phyloP scores from a whole-genome alignment of 2,113 vertebrate genomes.

The Chaetorhynchus papuensis region DNA sequence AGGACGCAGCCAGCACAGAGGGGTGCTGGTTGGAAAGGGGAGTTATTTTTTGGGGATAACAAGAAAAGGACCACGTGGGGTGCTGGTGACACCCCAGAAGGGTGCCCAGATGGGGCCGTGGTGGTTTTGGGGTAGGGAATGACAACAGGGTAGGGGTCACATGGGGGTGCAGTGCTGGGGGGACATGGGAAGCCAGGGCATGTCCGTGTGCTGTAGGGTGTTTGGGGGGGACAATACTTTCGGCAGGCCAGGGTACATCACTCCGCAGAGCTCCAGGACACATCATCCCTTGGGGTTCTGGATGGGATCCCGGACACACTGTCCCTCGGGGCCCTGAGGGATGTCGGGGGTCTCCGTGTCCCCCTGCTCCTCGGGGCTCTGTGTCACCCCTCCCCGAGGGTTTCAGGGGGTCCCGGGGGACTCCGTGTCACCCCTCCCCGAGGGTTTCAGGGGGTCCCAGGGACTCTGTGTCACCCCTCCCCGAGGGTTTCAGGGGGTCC shows the following conservation, averaged over 20 bases:
- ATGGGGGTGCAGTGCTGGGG: not conserved
- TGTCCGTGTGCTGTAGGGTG: not conserved
- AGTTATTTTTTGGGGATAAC: fast-evolving
- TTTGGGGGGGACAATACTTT: not conserved
- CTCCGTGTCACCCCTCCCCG: not conserved
- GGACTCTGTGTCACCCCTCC: not conserved
- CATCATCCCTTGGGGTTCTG: not conserved
- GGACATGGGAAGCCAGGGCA: not conserved
- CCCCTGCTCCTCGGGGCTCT: not conserved
- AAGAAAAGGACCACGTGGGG: too few species aligned
- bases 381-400: not conserved
- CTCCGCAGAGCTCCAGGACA: not conserved
- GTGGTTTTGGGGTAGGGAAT: not conserved
- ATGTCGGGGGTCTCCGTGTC: not conserved
- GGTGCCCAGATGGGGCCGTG: not conserved
- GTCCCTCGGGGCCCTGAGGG: not conserved
- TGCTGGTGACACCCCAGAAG: not conserved
- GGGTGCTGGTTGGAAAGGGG: not conserved
- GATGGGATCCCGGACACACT: not conserved
- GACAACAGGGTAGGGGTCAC: not conserved
- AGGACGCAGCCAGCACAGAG: not conserved
- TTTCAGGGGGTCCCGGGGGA: not conserved
- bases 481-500: too few species aligned
- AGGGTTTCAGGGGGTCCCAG: too few species aligned
- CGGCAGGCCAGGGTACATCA: not conserved